Conservation (phyloP, 1,140 invertebrate species). For the Caerostris darwini region DNA sequence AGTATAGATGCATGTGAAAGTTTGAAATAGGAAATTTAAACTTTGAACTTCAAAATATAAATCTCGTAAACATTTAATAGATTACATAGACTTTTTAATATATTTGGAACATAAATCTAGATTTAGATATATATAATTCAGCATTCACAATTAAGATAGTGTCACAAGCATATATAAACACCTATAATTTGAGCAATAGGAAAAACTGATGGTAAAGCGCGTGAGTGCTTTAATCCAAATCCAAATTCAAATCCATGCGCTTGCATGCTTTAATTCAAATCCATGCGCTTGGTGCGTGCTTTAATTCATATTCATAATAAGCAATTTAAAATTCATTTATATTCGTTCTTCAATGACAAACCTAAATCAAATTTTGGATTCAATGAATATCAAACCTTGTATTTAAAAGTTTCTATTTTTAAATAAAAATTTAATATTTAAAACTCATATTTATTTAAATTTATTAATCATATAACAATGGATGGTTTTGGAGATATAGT, state of each 20-base stretch:
- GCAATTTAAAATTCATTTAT: too few species aligned
- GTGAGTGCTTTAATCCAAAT: not conserved
- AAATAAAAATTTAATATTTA: too few species aligned
- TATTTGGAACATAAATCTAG: not conserved
- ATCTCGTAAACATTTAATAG: not conserved
- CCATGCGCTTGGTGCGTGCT: too few species aligned
- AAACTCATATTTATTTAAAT: too few species aligned
- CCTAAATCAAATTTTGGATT: too few species aligned
- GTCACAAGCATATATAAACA: not conserved
- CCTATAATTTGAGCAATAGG: not conserved
- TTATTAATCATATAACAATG: too few species aligned
- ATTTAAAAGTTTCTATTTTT: too few species aligned
- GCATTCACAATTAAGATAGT: not conserved
- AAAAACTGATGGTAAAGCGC: not conserved
- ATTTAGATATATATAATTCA: conserved; percentile 22
- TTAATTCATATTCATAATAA: too few species aligned
- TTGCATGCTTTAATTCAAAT: too few species aligned
- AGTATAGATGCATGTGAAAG: not conserved
- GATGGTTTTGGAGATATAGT: too few species aligned
- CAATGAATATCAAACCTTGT: too few species aligned
- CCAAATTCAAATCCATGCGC: not conserved
- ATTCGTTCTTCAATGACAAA: too few species aligned
- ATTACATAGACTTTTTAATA: conserved; percentile 15
- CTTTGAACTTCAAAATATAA: conserved; percentile 27
- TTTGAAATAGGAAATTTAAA: not conserved